Evolutionary conservation across 2,888 invertebrate genomes (phyloP).

Genomic region (Anthoptus insignis): DNA sequence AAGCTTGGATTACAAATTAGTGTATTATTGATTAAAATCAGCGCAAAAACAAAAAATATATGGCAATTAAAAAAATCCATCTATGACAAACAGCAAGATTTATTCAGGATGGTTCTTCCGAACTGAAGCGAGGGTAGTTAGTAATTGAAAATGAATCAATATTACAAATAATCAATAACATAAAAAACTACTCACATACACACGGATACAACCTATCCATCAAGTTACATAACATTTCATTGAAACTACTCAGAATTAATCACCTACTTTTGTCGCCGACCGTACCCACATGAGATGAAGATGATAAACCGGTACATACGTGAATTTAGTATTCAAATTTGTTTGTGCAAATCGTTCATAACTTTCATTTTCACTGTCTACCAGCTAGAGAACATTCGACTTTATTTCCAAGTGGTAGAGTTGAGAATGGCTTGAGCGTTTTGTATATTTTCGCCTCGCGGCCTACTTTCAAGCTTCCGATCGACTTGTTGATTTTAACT

Average conservation of each 20-base stretch:
- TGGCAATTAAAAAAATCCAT: too few species aligned
- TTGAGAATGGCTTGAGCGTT: conserved; percentile 52
- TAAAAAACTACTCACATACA: too few species aligned
- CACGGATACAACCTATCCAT: too few species aligned
- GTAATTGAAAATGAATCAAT: too few species aligned
- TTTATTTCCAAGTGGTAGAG: conserved; percentile 51
- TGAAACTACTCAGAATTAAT: neutral
- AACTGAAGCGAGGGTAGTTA: too few species aligned
- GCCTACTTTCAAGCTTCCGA: conserved; percentile 78
- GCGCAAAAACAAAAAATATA: too few species aligned
- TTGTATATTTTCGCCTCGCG: conserved; percentile 77
- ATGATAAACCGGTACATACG: conserved; percentile 20
- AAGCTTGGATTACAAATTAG: too few species aligned
- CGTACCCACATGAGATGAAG: conserved; percentile 9
- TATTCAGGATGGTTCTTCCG: too few species aligned
- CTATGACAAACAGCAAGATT: too few species aligned
- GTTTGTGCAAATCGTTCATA: conserved; percentile 78
- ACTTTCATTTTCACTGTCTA: conserved; percentile 81
- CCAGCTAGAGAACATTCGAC: conserved; percentile 52
- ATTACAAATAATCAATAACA: neutral
- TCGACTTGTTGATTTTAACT: conserved; percentile 78
- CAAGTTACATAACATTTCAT: neutral
- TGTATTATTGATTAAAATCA: too few species aligned
- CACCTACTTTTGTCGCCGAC: neutral
- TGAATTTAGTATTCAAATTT: conserved; percentile 77